Evolutionary conservation across 2,888 invertebrate species (phyloP).

Genomic region (Eupeodes luniger): DNA sequence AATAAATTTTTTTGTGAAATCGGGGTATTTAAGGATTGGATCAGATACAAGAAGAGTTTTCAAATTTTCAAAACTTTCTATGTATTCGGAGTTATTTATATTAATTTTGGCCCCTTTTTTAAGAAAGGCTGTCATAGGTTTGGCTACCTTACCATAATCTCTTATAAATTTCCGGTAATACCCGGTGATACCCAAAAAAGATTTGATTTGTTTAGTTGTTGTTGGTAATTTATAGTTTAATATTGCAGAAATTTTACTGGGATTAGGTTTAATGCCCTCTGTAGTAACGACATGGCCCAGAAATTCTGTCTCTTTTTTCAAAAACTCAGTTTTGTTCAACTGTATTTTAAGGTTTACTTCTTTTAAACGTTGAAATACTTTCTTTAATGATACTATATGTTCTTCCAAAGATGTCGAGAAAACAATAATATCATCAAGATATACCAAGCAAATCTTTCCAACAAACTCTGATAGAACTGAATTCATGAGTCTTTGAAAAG

Average conservation of each 20-base stretch:
- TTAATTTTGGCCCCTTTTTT: conserved; percentile 6
- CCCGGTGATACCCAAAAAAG: neutral
- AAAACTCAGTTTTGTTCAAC: no score
- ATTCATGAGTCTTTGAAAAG: no score
- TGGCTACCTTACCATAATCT: conserved; percentile 5
- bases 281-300: neutral
- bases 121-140: no score
- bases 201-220: neutral
- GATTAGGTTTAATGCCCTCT: neutral
- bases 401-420: neutral
- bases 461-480: no score
- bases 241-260: neutral
- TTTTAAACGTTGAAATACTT: no score
- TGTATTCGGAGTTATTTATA: neutral
- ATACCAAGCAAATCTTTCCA: no score
- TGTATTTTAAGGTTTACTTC: no score
- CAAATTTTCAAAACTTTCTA: neutral
- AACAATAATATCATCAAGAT: no score
- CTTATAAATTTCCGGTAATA: conserved; percentile 2
- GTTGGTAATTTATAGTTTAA: neutral
- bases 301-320: no score
- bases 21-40: neutral
- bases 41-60: neutral
- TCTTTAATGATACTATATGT: neutral
- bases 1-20: no score